Base-by-base conservation (phyloP, 2,888 invertebrate species). In the Parthenolecanium corni region DNA sequence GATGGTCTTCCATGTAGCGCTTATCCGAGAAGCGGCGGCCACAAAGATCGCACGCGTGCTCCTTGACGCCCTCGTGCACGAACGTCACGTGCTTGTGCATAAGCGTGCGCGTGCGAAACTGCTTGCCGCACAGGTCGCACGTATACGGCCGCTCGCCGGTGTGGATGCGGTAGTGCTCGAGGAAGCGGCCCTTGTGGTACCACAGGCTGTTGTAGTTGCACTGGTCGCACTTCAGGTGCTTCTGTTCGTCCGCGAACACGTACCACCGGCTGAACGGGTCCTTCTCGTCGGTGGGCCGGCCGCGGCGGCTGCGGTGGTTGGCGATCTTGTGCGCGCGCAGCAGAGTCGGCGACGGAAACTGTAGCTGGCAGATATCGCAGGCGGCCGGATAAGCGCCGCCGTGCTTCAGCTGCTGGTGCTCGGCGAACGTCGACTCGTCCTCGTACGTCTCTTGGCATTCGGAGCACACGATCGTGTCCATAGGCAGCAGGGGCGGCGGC, bases 11-110 rank as follows among this genome's bases (percentile, higher is more conserved):
- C 66, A 72, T 71, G 12, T 79, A 72, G n/a, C 73, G 71, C 65
- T 75, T 76, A 49, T 76, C 75, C 0, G 75, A 75, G 68, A 79
- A 79, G 51, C 71, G 73, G 42, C 75, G 72, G 0, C 75, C 76
- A 70, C 80, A 80, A 46, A 74, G 71, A 4, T 74, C 73, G 68
- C 80, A 80, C 40, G 72, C 72, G 70, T 77, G 75, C 62, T 76
- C 75, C 65, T 76, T 75, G 24, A 72, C 70, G 11, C 73, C 72
- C 1, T 70, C 71, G 70, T 80, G 80, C 12, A 73, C 72, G 69
- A 78, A 74, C 65, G 76, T 77, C 66, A 79, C 69, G 69, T 80
- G 80, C 68, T 79, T 78, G 12, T 64, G 64, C 11, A 69, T 65
- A 36, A 68, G 67, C 23, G 67, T 66, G 20, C 67, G 67, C 16